These are phyloP conservation scores for Charina bottae DNA, from an alignment of 2,113 vertebrate genomes.

Conservation along the genomic window DNA sequence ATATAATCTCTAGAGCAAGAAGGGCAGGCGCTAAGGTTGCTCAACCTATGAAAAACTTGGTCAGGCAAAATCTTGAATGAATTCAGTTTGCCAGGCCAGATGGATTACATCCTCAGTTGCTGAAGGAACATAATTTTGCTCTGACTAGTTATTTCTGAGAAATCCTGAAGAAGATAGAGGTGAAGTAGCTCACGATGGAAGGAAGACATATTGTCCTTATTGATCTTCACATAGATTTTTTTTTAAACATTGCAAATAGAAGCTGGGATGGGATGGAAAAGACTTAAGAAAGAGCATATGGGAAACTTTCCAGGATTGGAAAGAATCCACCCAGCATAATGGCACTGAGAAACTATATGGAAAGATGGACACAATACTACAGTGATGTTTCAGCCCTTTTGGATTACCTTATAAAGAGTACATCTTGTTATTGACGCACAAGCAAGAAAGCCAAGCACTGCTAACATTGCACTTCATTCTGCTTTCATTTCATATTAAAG, in stretches of 20 bases:
- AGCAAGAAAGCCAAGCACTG: not conserved
- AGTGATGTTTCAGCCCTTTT: not conserved
- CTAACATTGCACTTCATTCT: conserved; percentile 46
- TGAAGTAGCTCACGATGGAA: no score
- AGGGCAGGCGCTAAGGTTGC: no score
- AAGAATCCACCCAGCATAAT: not conserved
- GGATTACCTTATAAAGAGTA: conserved; percentile 17
- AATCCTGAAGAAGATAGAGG: no score
- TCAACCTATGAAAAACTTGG: no score
- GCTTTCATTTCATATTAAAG: conserved; percentile 51
- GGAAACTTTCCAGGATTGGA: not conserved
- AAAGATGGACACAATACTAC: not conserved
- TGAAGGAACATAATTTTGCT: no score
- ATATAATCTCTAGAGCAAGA: no score
- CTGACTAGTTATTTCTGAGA: no score
- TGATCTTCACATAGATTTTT: not conserved
- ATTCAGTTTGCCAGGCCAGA: no score
- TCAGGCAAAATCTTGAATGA: no score
- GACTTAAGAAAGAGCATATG: not conserved
- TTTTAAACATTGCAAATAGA: not conserved
- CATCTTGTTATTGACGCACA: conserved; percentile 1
- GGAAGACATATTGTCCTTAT: no score
- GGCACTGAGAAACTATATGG: not conserved
- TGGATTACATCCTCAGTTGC: no score
- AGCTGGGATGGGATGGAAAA: not conserved